These are phyloP conservation scores for Cricetomys ansorgei DNA, from an alignment of 2,113 vertebrate species.

Conservation along the genomic window DNA sequence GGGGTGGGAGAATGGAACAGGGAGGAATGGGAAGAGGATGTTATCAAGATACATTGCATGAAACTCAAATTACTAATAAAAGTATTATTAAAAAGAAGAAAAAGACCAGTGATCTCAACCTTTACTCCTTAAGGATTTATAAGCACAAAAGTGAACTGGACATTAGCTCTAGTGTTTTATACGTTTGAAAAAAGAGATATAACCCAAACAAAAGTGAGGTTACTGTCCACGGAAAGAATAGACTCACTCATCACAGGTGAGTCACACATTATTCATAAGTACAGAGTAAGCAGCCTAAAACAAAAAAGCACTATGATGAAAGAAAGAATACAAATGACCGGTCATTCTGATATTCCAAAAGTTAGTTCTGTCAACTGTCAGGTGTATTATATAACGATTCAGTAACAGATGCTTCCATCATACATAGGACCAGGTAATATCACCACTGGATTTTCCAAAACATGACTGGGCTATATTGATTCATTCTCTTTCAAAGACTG, in stretches of 20 bases:
- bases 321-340: constrained; percentile 16
- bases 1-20: no score
- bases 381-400: constrained; percentile 36
- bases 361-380: constrained; percentile 43
- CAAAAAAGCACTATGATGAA: constrained; percentile 14
- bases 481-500: constrained; percentile 52
- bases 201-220: not conserved
- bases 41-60: no score
- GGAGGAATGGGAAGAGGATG: no score
- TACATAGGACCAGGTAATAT: not conserved
- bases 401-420: constrained; percentile 30
- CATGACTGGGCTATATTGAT: constrained; percentile 24
- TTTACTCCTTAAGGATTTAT: constrained; percentile 21
- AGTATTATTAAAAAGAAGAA: no score
- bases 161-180: constrained; percentile 47
- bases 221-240: not conserved
- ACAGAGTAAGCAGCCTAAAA: constrained; percentile 41
- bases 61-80: no score
- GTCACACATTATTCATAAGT: not conserved
- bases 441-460: constrained; percentile 50
- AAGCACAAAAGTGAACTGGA: constrained; percentile 9
- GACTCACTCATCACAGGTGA: constrained; percentile 21
- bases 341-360: constrained; percentile 33
- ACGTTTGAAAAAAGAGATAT: not conserved
- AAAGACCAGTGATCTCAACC: not conserved